Evolutionary conservation across 2,113 vertebrate genomes (phyloP).

Genomic region (Thalassoma bifasciatum): DNA sequence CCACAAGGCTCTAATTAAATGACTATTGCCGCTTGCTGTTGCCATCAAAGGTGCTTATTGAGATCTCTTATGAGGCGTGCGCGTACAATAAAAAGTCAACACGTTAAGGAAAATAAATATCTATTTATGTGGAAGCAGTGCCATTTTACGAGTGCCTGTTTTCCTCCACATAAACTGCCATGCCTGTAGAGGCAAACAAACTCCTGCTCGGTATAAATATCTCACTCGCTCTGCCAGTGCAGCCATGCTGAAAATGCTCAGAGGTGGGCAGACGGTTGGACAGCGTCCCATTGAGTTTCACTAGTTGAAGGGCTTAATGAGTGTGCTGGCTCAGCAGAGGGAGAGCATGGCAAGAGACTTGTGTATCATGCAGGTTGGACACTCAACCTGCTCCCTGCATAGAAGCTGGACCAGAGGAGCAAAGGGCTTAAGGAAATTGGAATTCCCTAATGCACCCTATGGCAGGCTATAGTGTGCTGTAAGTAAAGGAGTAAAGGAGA

Average conservation of each 20-base stretch:
- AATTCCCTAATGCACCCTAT: conserved; percentile 43
- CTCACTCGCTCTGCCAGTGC: conserved; percentile 58
- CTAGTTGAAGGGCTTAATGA: conserved; percentile 68
- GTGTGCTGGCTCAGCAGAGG: conserved; percentile 73
- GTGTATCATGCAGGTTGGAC: conserved; percentile 46
- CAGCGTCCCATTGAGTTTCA: conserved; percentile 63
- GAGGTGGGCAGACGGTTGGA: conserved; percentile 63
- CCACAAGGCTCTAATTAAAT: conserved; percentile 64
- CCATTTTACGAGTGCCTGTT: conserved; percentile 57
- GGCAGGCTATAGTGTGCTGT: conserved; percentile 24
- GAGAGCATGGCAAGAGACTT: conserved; percentile 37
- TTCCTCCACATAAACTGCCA: conserved; percentile 49
- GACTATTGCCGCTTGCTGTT: conserved; percentile 41
- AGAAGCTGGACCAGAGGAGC: conserved; percentile 41
- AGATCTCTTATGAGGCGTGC: conserved; percentile 51
- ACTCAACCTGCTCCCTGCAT: conserved; percentile 31
- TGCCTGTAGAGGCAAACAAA: conserved; percentile 51
- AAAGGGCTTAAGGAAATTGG: conserved; percentile 41
- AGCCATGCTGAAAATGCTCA: conserved; percentile 66
- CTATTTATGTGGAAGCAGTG: conserved; percentile 40
- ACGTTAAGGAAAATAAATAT: conserved; percentile 59
- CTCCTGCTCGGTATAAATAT: conserved; percentile 69
- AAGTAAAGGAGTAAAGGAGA: conserved; percentile 57
- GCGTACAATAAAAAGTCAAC: conserved; percentile 56
- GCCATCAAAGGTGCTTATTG: conserved; percentile 58